Evolutionary conservation across 2,797 vertebrate species (phyloP), one percentile per base, ranked within the genome.

Genomic region (Mycteria americana): DNA sequence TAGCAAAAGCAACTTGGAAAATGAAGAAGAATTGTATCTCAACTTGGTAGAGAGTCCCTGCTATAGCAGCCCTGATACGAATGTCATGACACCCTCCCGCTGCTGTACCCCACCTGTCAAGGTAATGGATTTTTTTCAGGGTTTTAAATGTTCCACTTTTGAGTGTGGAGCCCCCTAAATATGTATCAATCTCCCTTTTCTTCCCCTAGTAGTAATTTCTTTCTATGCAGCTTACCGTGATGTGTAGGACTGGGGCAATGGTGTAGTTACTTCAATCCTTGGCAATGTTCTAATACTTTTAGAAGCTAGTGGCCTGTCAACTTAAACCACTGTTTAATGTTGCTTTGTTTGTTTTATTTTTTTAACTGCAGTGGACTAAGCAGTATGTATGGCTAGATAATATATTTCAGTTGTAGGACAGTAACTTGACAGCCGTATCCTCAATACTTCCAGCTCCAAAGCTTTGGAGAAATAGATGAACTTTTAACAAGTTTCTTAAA

Each of bases 21-120:
- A 97, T 24, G 98, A 98, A 65, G 99, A 99, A 43, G 99, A 99
- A 96, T 98, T 99, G n/a, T 98, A 98, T 73, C 98, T 99, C 51
- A 99, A 99, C 97, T 98, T 99, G 97, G 97, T 98, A 2, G 99
- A 98, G 23, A 98, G 99, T 45, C 98, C 99, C 63, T 98, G 98
- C 86, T 99, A 98, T 51, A 98, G 97, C 48, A 98, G 98, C 95
- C 98, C 99, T 1, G 98, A 98, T 3, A 23, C 4, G 41, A 92
- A 94, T 83, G 86, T 97, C 13, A 98, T 97, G 93, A 93, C 74
- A 18, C 88, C 97, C 60, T 99, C 99, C 7, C 98, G 98, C 33
- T 98, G 98, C 89, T 98, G 98, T 95, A 99, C 99, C 10, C 98
- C 98, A 7, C 98, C 98, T 13, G 63, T 98, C 89, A 98, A 98